Base-by-base conservation (phyloP, 2,113 vertebrate species). In the Odontophorus gujanensis region DNA sequence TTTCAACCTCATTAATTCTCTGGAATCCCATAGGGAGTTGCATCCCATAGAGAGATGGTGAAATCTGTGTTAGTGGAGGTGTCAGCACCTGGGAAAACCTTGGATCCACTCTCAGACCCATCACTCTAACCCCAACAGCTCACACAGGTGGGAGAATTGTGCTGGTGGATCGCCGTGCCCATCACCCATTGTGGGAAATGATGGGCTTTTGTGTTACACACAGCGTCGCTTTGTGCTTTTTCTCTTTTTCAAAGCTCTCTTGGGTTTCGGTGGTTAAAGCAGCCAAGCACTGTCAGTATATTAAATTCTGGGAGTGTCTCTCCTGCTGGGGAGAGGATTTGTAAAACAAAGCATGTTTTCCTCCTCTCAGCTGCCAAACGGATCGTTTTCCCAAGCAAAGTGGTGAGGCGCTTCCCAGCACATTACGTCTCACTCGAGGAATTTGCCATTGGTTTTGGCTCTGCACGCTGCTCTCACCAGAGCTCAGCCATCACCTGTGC, bases 331-430 rank as follows among this genome's bases (percentile, higher is more conserved):
- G 85, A 95, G 96, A 95, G 93, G 92, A 95, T 96, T 92, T 95
- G 95, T 93, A 93, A 95, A 94, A 95, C 94, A 95, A 95, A 96
- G 94, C 90, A 26, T 94, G 92, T 94, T 96, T 96, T 95, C 95
- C 95, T 94, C 90, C 89, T 90, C 86, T 57, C 83, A 0, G n/a
- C 93, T 92, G 92, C 96, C 96, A 88, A 78, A 74, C 1, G 4
- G 73, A 90, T 93, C 68, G 0, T 78, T 94, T 94, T 94, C 95
- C 96, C 96, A 7, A 34, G 96, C 13, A 86, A 38, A 28, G 83
- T 22, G 90, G 83, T 74, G 93, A 94, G 84, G 88, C 17, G 2
- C 93, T 96, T 94, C 95, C 93, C 96, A 93, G 95, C 92, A 57
- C 88, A 89, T 95, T 78, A 95, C 94, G 89, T 95, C 14, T 66